Evolutionary conservation across 1,140 invertebrate genomes (phyloP).

Genomic region (Anoplophora glabripennis): DNA sequence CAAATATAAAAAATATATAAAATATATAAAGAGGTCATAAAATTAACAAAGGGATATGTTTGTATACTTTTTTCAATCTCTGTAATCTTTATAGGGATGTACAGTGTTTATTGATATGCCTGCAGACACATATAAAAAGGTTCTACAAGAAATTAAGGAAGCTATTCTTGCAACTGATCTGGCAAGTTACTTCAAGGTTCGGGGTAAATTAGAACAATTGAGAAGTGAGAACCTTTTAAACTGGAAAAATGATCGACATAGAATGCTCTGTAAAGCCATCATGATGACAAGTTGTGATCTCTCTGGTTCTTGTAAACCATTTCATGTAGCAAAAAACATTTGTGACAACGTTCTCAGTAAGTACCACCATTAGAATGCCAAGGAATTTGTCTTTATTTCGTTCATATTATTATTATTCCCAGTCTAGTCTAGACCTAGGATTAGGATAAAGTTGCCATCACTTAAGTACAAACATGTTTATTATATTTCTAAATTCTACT

Average conservation of each 20-base stretch:
- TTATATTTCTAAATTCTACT: too few relatives aligned
- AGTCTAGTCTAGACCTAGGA: too few relatives aligned
- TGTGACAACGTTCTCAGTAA: slow-evolving; percentile 54
- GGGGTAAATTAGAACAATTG: slow-evolving; percentile 51
- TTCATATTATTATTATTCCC: too few relatives aligned
- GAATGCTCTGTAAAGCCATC: slow-evolving; percentile 53
- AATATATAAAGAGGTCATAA: too few relatives aligned
- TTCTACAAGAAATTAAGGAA: slow-evolving; percentile 52
- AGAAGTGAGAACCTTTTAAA: slow-evolving; percentile 49
- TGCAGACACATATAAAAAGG: slow-evolving; percentile 16
- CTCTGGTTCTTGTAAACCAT: slow-evolving; percentile 56
- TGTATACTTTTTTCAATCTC: too few relatives aligned
- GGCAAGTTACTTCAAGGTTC: slow-evolving; percentile 53
- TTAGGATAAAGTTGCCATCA: too few relatives aligned
- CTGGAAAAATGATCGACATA: slow-evolving; percentile 49
- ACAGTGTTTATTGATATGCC: slow-evolving; percentile 28
- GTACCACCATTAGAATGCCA: not conserved
- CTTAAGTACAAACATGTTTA: too few relatives aligned
- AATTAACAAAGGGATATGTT: too few relatives aligned
- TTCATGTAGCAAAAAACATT: slow-evolving; percentile 52
- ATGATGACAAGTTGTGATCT: slow-evolving; percentile 59
- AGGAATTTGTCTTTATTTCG: too few relatives aligned
- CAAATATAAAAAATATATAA: too few relatives aligned
- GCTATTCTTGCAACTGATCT: slow-evolving; percentile 57
- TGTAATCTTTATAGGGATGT: slow-evolving; percentile 18